These are phyloP conservation scores for Sphecodes monilicornis DNA, from an alignment of 2,888 invertebrate species.

Conservation along the genomic window DNA sequence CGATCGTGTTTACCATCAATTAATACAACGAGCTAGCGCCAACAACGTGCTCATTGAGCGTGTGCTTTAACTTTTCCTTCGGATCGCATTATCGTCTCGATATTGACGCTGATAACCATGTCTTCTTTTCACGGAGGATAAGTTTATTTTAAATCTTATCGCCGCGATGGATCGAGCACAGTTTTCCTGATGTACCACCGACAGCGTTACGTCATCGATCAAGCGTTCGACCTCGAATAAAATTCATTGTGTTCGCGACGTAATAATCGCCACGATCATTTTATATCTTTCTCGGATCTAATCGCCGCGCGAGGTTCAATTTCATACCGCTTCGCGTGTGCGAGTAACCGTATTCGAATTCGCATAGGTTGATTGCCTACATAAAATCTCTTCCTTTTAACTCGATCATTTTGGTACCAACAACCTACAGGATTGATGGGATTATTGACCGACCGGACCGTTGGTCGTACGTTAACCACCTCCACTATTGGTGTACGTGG, in stretches of 20 bases:
- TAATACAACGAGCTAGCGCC: slow-evolving; percentile 5
- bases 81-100: slow-evolving; percentile 13
- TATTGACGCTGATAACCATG: slow-evolving; percentile 19
- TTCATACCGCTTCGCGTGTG: not conserved
- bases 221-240: not conserved
- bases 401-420: slow-evolving; percentile 28
- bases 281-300: not conserved
- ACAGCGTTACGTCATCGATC: not conserved
- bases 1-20: slow-evolving; percentile 9
- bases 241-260: not conserved
- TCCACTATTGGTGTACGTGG: slow-evolving; percentile 49
- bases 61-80: not conserved
- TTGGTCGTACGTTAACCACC: slow-evolving; percentile 48
- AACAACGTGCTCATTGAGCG: not conserved
- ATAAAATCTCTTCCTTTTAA: slow-evolving; percentile 40
- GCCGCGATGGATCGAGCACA: not conserved
- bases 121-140: slow-evolving; percentile 19
- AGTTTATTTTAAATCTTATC: slow-evolving; percentile 25
- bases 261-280: not conserved
- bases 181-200: not conserved
- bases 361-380: not conserved
- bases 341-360: not conserved
- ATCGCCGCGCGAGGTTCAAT: not conserved
- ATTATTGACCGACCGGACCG: slow-evolving; percentile 69
- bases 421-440: slow-evolving; percentile 56